Evolutionary conservation across 2,888 invertebrate species (phyloP), one percentile per base, ranked within the genome.

Genomic region (Crocallis elinguaria): DNA sequence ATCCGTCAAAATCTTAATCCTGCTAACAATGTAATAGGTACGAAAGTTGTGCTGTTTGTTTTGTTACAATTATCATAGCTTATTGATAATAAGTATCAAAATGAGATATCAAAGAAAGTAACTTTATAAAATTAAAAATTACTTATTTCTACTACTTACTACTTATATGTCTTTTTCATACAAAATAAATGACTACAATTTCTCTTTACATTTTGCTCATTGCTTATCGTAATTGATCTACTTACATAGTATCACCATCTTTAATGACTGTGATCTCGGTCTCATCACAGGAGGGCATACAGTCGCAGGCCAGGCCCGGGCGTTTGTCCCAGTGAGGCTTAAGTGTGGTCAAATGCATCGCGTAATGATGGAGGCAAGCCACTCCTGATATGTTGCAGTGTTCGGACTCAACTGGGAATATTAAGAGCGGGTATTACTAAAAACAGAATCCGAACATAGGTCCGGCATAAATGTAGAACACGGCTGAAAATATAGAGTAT

Each of bases 271-370:
- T 92, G 50, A 95, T 92, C 64, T 95, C 95, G 6, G 94, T 93
- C 78, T 95, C 95, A 0, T 94, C 93, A 71, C 95, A 95, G 9
- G 95, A 94, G 0, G 95, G 95, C 48, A 95, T 73, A 65, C 95
- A 95, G 69, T 93, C 90, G 63, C 95, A 95, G 0, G 92, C 86
- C 11, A 95, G 80, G 0, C 95, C 95, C 0, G 92, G 92, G 0
- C 94, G 89, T 7, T 63, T 66, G 0, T 94, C 93, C 95, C 95
- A 95, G 7, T 85, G 80, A 0, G 95, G 94, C 67, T 94, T 94
- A 39, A 95, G 86, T 0, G 94, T 93, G 0, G 94, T 94, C 7
- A 95, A 74, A 60, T 94, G 92, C 65, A 92, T 93, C 50, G 93
- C 92, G 65, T 94, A 80, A 0, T 88, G 72, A 71, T 94, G 94